phyloP scores from a whole-genome alignment of 2,888 invertebrate species.

The Zaprionus bogoriensis region DNA sequence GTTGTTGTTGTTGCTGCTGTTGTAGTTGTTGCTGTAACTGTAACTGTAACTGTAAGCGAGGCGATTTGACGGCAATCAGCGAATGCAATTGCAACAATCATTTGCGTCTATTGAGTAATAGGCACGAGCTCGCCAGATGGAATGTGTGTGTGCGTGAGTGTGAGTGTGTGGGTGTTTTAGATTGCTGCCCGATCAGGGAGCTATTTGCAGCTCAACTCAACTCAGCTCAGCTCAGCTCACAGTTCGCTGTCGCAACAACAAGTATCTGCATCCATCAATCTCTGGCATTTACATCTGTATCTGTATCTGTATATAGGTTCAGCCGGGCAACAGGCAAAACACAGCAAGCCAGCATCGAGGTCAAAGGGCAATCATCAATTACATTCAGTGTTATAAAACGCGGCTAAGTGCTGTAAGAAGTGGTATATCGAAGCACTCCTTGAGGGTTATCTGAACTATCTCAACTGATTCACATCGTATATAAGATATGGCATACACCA shows the following conservation, averaged over 20 bases:
- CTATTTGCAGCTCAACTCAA: background rate
- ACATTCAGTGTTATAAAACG: conserved; percentile 12
- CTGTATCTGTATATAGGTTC: conserved; percentile 1
- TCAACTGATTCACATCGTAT: too few species aligned
- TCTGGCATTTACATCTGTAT: conserved; percentile 36
- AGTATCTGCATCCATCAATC: conserved; percentile 18
- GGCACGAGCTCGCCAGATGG: conserved; percentile 37
- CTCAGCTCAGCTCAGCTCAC: conserved; percentile 5
- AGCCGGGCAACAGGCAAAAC: background rate
- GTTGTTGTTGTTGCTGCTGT: conserved; percentile 22
- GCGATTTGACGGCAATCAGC: conserved; percentile 62
- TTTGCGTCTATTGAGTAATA: conserved; percentile 68
- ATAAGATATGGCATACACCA: too few species aligned
- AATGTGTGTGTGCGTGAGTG: background rate
- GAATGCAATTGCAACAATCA: conserved; percentile 63
- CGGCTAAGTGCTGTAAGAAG: conserved; percentile 24
- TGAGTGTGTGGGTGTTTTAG: background rate
- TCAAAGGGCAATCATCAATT: conserved; percentile 32
- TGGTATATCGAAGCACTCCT: conserved; percentile 27
- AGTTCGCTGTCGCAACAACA: conserved; percentile 17
- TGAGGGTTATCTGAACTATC: too few species aligned
- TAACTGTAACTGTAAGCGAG: conserved; percentile 28
- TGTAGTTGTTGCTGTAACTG: conserved; percentile 42
- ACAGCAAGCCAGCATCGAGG: conserved; percentile 1
- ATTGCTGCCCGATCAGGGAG: background rate